A percentile compares a stretch with the other conserved stretches of the same genome.
phyloP scores from a whole-genome alignment of 2,888 invertebrate genomes.

The Carterocephalus palaemon region DNA sequence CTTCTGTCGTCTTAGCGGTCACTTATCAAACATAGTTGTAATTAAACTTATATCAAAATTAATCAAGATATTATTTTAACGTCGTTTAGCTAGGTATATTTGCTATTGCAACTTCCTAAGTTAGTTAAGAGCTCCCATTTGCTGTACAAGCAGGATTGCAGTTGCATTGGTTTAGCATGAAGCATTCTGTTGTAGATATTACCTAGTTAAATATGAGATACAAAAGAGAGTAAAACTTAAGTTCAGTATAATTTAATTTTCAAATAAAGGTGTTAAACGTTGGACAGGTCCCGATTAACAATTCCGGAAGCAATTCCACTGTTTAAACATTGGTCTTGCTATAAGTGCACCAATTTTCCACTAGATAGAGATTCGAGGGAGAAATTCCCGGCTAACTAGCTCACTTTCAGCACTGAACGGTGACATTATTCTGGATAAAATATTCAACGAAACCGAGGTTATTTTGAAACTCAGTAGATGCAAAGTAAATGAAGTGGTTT shows the following conservation, averaged over 20 bases:
- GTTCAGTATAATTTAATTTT: too few relatives aligned
- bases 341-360: conserved; percentile 22
- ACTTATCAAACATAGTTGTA: conserved; percentile 15
- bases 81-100: too few relatives aligned
- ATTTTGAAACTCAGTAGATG: conserved; percentile 12
- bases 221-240: too few relatives aligned
- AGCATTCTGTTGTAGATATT: too few relatives aligned
- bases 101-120: too few relatives aligned
- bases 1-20: not conserved
- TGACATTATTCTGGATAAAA: conserved; percentile 28
- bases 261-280: too few relatives aligned
- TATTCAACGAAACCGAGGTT: conserved; percentile 23
- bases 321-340: conserved; percentile 17
- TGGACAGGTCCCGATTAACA: not conserved
- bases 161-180: too few relatives aligned
- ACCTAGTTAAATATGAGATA: too few relatives aligned
- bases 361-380: conserved; percentile 26
- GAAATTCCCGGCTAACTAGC: conserved; percentile 28
- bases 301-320: conserved; percentile 9
- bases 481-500: conserved; percentile 15
- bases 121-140: too few relatives aligned
- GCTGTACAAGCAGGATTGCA: too few relatives aligned
- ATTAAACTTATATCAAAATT: conserved; percentile 19
- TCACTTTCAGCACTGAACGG: conserved; percentile 28
- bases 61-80: too few relatives aligned